Evolutionary conservation across 53 echinoderm and acorn worm genomes (phyloP), one percentile per base, ranked within the genome.

Genomic region (Arbacia lixula): DNA sequence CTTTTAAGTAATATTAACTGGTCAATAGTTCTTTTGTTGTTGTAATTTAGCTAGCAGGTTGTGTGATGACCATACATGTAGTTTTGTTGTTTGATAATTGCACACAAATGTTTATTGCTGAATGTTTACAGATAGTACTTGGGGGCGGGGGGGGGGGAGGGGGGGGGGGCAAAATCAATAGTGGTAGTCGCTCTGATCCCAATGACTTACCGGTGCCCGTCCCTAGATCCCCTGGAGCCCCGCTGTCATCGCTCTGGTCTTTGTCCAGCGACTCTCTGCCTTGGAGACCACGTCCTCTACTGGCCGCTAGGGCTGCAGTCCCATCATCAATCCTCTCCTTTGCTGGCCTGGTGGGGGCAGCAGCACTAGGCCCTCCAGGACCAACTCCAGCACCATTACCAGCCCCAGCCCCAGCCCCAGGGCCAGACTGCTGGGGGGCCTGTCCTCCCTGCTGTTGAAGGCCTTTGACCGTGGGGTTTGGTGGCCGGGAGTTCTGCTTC

Each of bases 151-250:
- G n/a, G n/a, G n/a, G n/a, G n/a, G n/a, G n/a, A n/a, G n/a, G n/a
- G n/a, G n/a, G n/a, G n/a, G n/a, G n/a, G n/a, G n/a, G n/a, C n/a
- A n/a, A n/a, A n/a, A n/a, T n/a, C n/a, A n/a, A n/a, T n/a, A n/a
- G n/a, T n/a, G n/a, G n/a, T n/a, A n/a, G n/a, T n/a, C n/a, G n/a
- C n/a, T n/a, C n/a, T n/a, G n/a, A n/a, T n/a, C n/a, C n/a, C n/a
- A n/a, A n/a, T n/a, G n/a, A n/a, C n/a, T 64, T 10, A 64, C 94
- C 94, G 85, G 62, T 12, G 64, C 95, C 95, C 88, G 91, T 84
- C 46, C 95, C 95, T 53, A 95, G 73, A 67, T 95, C 95, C 20
- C 95, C 95, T 64, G 85, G 84, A n/a, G 78, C 76, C 51, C 68
- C 83, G 36, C 92, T 90, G 26, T 95, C 93, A 56, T 93, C 89